These are phyloP conservation scores for Mesocricetus auratus DNA, from an alignment of 2,113 vertebrate genomes.

Conservation along the genomic window DNA sequence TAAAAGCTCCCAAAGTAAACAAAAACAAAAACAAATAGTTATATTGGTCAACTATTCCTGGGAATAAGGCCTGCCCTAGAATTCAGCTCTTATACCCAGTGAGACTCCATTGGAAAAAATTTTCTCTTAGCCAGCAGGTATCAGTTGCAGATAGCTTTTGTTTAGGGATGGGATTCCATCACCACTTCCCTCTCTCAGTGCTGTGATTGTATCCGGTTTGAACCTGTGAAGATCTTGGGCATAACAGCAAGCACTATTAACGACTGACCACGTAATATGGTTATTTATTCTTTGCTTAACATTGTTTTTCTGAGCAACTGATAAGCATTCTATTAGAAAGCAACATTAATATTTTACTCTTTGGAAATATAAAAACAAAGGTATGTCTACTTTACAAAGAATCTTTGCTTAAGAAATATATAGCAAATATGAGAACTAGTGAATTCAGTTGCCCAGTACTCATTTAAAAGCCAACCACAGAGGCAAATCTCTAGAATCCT, in stretches of 20 bases:
- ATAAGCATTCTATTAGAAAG: background rate
- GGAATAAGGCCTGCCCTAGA: background rate
- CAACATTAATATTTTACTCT: constrained; percentile 39
- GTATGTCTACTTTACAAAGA: constrained; percentile 24
- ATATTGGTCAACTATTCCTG: background rate
- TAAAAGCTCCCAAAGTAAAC: background rate
- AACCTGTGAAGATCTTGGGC: background rate
- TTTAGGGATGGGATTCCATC: background rate
- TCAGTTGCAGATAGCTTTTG: background rate
- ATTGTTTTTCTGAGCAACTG: constrained; percentile 5
- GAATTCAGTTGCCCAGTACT: background rate
- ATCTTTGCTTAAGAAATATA: constrained; percentile 34
- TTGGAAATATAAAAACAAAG: constrained; percentile 40
- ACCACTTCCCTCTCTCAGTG: background rate
- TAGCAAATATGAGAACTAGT: background rate
- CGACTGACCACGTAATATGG: background rate
- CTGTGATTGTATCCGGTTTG: background rate
- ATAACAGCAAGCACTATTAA: background rate
- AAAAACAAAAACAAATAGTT: background rate
- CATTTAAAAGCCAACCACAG: background rate
- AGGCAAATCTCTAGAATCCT: background rate
- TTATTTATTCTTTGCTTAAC: background rate
- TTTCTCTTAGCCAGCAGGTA: background rate
- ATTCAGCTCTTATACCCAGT: background rate
- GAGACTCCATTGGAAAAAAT: background rate